Base-by-base conservation (phyloP, 2,797 vertebrate species). In the Nasua narica region DNA sequence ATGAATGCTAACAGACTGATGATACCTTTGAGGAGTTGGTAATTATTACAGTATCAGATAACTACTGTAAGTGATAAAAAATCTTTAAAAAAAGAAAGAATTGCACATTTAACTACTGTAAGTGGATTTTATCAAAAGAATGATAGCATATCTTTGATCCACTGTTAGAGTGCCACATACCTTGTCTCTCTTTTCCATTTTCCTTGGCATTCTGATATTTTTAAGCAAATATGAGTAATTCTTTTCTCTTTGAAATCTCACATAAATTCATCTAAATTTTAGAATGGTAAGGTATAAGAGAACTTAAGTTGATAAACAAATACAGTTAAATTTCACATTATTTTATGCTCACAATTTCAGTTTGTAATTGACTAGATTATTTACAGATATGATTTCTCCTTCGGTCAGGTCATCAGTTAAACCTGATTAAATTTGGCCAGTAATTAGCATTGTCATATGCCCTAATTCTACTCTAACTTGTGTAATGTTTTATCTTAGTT, bases 361-460 rank as follows among this genome's bases (percentile, higher is more conserved):
- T 90, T 91, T 96, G 35, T 29, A 91, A 81, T 90, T 93, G 70
- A 89, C 52, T 89, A 85, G 65, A 32, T 94, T 92, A 19, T 84
- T 97, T 96, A 76, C 15, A 67, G 23, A 52, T 86, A 1, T 37
- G n/a, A 77, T 72, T 94, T 89, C 60, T 87, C 16, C 25, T 78
- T 94, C 2, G 37, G 37, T 78, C 19, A 92, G 50, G 18, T 77
- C 32, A 46, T 72, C 74, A 89, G 16, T 94, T 86, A 84, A 96
- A 92, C 37, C 16, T 93, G 43, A 72, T 92, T 74, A 92, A 79
- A 40, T 48, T 35, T 94, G 62, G 3, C 52, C 48, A 56, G 8
- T 2, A 67, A 13, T 81, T 81, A 48, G 0, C 29, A 19, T 58
- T 87, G 16, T n/a, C 43, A 82, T 74, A 23, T 76, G 13, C 9